Evolutionary conservation across 1,140 invertebrate species (phyloP).

Genomic region (Aplysia californica): DNA sequence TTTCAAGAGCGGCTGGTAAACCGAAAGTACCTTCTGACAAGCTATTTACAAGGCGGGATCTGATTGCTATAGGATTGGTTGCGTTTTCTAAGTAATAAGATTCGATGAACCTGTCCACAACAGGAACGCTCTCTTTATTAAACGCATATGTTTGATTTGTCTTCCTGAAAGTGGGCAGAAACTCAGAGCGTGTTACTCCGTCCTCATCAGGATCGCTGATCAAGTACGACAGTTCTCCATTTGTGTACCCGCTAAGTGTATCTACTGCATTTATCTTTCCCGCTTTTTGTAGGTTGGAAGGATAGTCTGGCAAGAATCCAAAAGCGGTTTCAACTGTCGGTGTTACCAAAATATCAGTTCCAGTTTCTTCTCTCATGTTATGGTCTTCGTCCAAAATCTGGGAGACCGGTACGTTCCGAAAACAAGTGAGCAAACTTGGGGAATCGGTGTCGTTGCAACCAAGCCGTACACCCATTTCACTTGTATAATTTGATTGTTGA

Average conservation of each 20-base stretch:
- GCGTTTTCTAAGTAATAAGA: background rate
- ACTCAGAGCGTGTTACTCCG: background rate
- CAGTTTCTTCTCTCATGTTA: too few relatives aligned
- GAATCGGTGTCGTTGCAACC: background rate
- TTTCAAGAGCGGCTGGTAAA: background rate
- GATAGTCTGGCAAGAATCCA: constrained; percentile 7
- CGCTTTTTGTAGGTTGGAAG: background rate
- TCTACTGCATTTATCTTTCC: constrained; percentile 3
- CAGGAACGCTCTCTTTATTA: background rate
- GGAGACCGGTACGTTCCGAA: background rate
- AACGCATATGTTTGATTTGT: background rate
- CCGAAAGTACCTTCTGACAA: background rate
- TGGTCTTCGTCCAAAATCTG: background rate
- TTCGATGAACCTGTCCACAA: background rate
- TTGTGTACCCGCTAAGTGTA: background rate
- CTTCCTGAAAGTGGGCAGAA: background rate
- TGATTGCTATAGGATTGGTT: background rate
- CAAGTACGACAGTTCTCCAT: background rate
- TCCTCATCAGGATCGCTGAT: background rate
- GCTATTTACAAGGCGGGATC: background rate
- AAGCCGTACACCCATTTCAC: background rate
- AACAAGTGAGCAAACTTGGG: background rate
- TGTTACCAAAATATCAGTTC: background rate
- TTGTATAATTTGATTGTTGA: background rate
- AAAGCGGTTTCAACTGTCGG: constrained; percentile 10